Base-by-base conservation (phyloP, 2,797 vertebrate species). In the Cossypha polioptera region DNA sequence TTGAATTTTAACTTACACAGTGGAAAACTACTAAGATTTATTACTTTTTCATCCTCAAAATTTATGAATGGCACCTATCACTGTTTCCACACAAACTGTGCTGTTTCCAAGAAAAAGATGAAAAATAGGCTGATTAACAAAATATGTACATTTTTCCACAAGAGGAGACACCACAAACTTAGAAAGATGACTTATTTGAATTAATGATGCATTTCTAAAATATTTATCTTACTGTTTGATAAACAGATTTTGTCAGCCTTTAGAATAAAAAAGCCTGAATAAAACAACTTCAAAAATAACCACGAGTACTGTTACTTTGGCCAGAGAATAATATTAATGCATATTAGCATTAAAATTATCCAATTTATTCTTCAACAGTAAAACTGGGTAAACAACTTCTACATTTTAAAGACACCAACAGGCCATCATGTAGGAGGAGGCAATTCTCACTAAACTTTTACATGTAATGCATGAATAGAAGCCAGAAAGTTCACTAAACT, bases 221-320 rank as follows among this genome's bases (percentile, higher is more conserved):
- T 75, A 93, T 73, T 95, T 92, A 35, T 81, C 73, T 88, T 88
- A 68, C 65, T 0, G 0, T 55, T 83, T 47, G 38, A 83, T 86
- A 94, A 95, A 95, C 54, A 92, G 57, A 88, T 90, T 83, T 65
- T 78, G 79, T 92, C 87, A 94, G 72, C 25, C 76, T 81, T 35
- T 15, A 88, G 62, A 92, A 86, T 43, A 62, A 86, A 90, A 90
- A 88, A 73, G 54, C 25, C 43, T 31, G 22, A 92, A 71, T n/a
- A 86, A 83, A 92, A 61, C 35, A 58, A 66, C 62, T 72, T 75
- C 14, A 51, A 80, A 82, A 94, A 11, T 25, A 77, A 40, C 57
- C 35, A 35, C 0, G 0, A 78, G 29, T 24, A n/a, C 68, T 53
- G 72, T 47, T 65, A 74, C 21, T 13, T 38, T 47, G 53, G 26